Base-by-base conservation (phyloP, 2,113 vertebrate genomes). In the Ptychochromis oligacanthus region DNA sequence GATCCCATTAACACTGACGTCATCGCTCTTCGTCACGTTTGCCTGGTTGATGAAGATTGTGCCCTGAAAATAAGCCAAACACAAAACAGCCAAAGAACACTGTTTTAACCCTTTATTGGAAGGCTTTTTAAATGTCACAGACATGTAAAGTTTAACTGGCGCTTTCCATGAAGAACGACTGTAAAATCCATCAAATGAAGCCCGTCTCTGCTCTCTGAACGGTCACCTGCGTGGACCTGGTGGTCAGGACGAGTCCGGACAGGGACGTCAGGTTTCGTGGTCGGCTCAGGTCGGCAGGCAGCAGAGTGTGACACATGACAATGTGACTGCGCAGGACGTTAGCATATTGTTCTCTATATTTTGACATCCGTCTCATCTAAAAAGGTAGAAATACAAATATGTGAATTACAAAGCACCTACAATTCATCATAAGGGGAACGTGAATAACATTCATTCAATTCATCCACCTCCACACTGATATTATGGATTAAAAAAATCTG, bases 281-380 rank as follows among this genome's bases (percentile, higher is more conserved):
- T 5, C 28, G 26, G 31, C 85, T 93, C 72, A 99, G 93, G 86
- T 97, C 96, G 0, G 87, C 92, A 4, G 96, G 94, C 54, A 96
- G 60, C 22, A 99, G 93, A 6, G 76, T 95, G 28, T 96, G 94
- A 94, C 98, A 98, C 49, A 93, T 92, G 6, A 99, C 96, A 3
- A 98, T 84, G 14, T 99, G 97, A 77, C 97, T 94, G 7, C 96
- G 93, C 5, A 98, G 84, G 24, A 98, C n/a, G 8, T 96, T 87
- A 18, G 92, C 15, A 0, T 92, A 93, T 12, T 65, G 84, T 3
- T 75, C 59, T 36, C 7, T 85, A 6, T 14, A 6, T 3, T 38
- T 72, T 2, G 14, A 4, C 9, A 28, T 12, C 11, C 1, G 4
- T 28, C 60, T 89, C 7, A 95, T 7, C 97, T 97, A 7, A 18